Evolutionary conservation across 2,113 vertebrate species (phyloP).

Genomic region (Sporophila hypoxantha): DNA sequence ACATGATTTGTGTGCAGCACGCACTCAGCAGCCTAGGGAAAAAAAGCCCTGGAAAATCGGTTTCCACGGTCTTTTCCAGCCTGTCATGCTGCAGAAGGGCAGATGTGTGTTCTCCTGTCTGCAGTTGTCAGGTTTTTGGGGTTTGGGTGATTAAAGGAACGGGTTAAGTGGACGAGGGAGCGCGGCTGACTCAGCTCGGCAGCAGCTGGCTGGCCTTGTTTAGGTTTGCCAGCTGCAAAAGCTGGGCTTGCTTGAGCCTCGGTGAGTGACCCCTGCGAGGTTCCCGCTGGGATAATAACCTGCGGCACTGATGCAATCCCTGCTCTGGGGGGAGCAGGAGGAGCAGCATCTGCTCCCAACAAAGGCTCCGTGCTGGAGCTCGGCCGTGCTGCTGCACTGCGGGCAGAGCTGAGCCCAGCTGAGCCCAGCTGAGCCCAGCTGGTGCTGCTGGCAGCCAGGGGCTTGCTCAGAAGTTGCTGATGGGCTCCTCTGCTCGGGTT

Average conservation of each 20-base stretch:
- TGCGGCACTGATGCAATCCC: background rate
- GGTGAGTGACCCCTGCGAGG: background rate
- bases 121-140: background rate
- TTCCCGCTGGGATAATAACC: slow-evolving; percentile 14
- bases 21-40: background rate
- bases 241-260: slow-evolving; percentile 4
- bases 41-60: slow-evolving; percentile 4
- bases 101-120: background rate
- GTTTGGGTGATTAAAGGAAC: background rate
- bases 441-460: too few relatives aligned
- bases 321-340: background rate
- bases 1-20: background rate
- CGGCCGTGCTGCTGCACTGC: background rate
- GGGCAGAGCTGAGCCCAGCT: background rate
- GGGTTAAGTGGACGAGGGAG: background rate
- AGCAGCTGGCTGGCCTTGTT: slow-evolving; percentile 26
- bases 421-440: background rate
- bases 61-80: background rate
- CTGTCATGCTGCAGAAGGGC: background rate
- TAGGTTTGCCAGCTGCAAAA: slow-evolving; percentile 47
- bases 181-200: background rate
- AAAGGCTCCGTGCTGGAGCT: background rate
- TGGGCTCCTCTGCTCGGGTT: background rate
- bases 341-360: background rate
- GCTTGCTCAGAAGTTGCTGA: background rate